phyloP scores from a whole-genome alignment of 2,113 vertebrate species.

The Oryzias curvinotus region DNA sequence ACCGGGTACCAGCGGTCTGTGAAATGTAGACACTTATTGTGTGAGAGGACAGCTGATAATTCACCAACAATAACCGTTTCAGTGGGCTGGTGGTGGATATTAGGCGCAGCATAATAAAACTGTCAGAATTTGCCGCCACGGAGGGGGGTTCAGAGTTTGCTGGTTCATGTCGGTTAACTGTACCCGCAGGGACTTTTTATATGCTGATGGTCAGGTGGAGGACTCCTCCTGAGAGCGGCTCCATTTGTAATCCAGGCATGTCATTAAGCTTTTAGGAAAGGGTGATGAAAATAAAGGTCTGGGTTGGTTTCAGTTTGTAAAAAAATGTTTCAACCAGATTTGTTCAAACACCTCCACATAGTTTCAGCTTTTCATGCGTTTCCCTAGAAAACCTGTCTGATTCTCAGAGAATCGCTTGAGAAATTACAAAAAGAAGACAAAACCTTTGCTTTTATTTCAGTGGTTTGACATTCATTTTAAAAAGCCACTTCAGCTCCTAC shows the following conservation, averaged over 20 bases:
- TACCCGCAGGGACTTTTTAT: conserved; percentile 24
- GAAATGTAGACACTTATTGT: conserved; percentile 16
- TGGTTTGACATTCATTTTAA: too few species aligned
- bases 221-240: conserved; percentile 10
- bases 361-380: too few species aligned
- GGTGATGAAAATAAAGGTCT: not conserved
- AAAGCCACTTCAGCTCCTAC: too few species aligned
- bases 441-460: too few species aligned
- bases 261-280: conserved; percentile 1
- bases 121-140: conserved; percentile 13
- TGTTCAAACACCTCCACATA: too few species aligned
- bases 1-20: conserved; percentile 12
- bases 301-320: not conserved
- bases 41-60: conserved; percentile 16
- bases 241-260: conserved; percentile 20
- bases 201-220: conserved; percentile 20
- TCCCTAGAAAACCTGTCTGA: too few species aligned
- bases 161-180: conserved; percentile 19
- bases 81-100: conserved; percentile 22
- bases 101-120: conserved; percentile 22
- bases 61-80: conserved; percentile 16
- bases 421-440: too few species aligned
- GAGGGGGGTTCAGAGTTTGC: conserved; percentile 13
- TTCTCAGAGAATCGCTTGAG: too few species aligned
- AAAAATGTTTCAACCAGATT: too few species aligned